A percentile compares a stretch with the other conserved stretches of the same genome.
Conservation (phyloP, 2,888 invertebrate species). For the Priocnemis perturbator region DNA sequence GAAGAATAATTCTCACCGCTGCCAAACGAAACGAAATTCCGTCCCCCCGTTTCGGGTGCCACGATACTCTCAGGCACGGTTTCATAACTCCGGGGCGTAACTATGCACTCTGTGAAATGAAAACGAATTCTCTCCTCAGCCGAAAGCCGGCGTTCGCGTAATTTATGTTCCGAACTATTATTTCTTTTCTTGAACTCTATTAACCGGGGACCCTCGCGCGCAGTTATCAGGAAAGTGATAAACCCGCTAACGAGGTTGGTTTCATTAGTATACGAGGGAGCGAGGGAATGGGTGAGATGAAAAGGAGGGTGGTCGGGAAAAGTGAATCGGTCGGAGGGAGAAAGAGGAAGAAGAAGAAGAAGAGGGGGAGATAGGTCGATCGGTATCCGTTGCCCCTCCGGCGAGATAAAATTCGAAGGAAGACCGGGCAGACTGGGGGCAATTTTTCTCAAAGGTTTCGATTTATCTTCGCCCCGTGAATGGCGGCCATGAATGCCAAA, state of each 20-base stretch:
- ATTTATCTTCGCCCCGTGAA: slow-evolving; percentile 51
- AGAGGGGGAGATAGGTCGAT: slow-evolving; percentile 30
- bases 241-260: slow-evolving; percentile 43
- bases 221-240: slow-evolving; percentile 42
- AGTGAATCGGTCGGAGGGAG: neutral
- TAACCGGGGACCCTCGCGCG: slow-evolving; percentile 8
- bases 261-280: slow-evolving; percentile 37
- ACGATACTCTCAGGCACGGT: no score
- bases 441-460: slow-evolving; percentile 51
- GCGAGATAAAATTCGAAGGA: slow-evolving; percentile 49
- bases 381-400: slow-evolving; percentile 32
- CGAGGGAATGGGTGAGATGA: neutral
- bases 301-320: neutral
- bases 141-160: slow-evolving; percentile 16
- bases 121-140: no score
- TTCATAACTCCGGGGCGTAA: no score
- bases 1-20: no score
- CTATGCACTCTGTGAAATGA: no score
- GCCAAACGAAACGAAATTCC: no score
- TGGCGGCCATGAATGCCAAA: slow-evolving; percentile 28
- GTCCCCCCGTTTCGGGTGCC: neutral
- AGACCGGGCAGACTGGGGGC: slow-evolving; percentile 16
- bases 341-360: neutral
- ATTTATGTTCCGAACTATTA: slow-evolving; percentile 30
- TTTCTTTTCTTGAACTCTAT: slow-evolving; percentile 25